phyloP scores from a whole-genome alignment of 2,113 vertebrate genomes.

The Cavia porcellus region DNA sequence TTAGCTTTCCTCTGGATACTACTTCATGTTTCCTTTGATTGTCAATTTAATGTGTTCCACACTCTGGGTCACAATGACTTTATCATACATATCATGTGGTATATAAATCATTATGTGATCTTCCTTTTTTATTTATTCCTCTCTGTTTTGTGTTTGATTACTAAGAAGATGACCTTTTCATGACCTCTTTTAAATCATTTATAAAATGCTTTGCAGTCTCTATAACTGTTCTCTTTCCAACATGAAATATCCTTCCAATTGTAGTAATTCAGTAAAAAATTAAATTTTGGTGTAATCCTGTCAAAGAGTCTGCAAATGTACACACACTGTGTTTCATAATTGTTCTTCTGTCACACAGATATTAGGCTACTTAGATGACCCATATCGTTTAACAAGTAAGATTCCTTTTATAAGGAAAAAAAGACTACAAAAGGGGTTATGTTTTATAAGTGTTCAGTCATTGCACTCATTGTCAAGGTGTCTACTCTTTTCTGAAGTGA shows the following conservation, averaged over 20 bases:
- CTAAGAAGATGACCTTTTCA: background rate
- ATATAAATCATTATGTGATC: background rate
- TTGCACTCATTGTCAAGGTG: background rate
- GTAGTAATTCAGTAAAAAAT: slow-evolving; percentile 1
- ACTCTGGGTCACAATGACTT: background rate
- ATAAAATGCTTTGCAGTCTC: background rate
- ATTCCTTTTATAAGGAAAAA: background rate
- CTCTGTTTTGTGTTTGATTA: slow-evolving; percentile 20
- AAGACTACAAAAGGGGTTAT: background rate
- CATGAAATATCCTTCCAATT: background rate
- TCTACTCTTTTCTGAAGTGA: background rate
- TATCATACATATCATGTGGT: background rate
- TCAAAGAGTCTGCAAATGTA: background rate
- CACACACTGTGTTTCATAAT: slow-evolving; percentile 25
- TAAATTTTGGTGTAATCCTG: background rate
- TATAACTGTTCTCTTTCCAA: background rate
- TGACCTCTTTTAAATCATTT: background rate
- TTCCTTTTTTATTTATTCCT: slow-evolving; percentile 17
- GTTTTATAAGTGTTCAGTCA: background rate
- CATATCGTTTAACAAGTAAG: background rate
- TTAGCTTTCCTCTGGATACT: background rate
- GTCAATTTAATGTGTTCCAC: background rate
- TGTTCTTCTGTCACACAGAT: background rate
- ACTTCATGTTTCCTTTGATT: background rate
- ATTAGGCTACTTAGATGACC: background rate